These are phyloP conservation scores for Capra hircus DNA, from an alignment of 2,113 vertebrate species.

Conservation along the genomic window DNA sequence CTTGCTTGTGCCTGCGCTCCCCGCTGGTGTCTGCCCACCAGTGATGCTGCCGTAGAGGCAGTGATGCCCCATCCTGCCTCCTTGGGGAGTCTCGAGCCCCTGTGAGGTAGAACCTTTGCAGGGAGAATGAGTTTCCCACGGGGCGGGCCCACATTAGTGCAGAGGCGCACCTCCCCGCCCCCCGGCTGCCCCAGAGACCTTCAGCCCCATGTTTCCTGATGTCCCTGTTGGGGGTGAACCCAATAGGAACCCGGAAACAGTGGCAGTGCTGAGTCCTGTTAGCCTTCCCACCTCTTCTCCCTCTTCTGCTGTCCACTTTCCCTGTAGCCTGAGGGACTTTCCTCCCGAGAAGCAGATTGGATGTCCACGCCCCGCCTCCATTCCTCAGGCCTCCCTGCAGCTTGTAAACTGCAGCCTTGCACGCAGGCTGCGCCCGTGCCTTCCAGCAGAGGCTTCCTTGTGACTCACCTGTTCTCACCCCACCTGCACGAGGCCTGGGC, in stretches of 20 bases:
- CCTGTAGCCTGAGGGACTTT: not conserved
- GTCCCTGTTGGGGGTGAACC: not conserved
- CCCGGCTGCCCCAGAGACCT: rapidly evolving
- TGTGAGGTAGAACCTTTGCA: not conserved
- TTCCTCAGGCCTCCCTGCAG: not conserved
- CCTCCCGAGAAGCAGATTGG: not conserved
- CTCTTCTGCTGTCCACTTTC: not conserved
- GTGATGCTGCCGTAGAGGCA: not conserved
- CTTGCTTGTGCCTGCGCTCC: not conserved
- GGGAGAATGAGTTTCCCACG: not conserved
- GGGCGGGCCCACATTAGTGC: not conserved
- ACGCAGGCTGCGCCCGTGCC: not conserved
- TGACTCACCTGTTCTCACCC: not conserved
- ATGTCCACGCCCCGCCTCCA: not conserved
- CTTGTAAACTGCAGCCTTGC: not conserved
- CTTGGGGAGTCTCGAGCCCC: not conserved
- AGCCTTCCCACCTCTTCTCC: not conserved
- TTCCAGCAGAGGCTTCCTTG: not conserved
- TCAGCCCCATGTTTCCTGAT: not conserved
- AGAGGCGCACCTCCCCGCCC: not conserved
- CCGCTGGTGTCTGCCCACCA: not conserved
- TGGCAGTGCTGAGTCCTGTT: not conserved
- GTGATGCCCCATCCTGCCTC: not conserved
- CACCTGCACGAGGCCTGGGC: not conserved
- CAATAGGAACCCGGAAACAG: not conserved